Evolutionary conservation across 92 coral and sea anemone species (phyloP).

Genomic region (Zoanthus sociatus): DNA sequence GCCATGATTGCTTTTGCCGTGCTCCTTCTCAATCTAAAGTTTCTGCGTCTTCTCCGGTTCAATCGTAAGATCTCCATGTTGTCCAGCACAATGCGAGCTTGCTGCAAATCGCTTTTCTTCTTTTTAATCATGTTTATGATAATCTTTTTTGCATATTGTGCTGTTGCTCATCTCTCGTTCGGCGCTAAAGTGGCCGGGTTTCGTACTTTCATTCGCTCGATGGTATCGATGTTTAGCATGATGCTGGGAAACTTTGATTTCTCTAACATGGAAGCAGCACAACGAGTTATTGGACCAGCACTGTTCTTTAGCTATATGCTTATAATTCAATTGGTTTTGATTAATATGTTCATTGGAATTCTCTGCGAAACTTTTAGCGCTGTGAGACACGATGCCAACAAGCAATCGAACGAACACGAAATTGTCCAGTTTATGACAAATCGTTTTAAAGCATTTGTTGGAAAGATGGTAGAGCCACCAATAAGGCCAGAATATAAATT

Average conservation of each 20-base stretch:
- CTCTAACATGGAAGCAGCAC: slow-evolving; percentile 64
- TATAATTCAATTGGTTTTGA: slow-evolving; percentile 77
- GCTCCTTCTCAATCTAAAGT: slow-evolving; percentile 81
- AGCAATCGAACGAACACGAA: slow-evolving; percentile 92
- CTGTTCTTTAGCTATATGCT: slow-evolving; percentile 88
- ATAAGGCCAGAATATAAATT: slow-evolving; percentile 85
- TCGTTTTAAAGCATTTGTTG: slow-evolving; percentile 75
- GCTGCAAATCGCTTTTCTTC: slow-evolving; percentile 63
- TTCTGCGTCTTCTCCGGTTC: slow-evolving; percentile 86
- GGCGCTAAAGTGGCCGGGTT: slow-evolving; percentile 73
- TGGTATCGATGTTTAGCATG: slow-evolving; percentile 86
- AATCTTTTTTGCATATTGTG: slow-evolving; percentile 75
- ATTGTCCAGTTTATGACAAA: slow-evolving; percentile 85
- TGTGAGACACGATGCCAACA: slow-evolving; percentile 79
- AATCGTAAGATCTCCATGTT: slow-evolving; percentile 88
- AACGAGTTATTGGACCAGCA: slow-evolving; percentile 73
- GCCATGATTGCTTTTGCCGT: slow-evolving; percentile 73
- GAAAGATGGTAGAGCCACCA: slow-evolving; percentile 72
- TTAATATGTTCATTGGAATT: slow-evolving; percentile 91
- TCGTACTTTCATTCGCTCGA: slow-evolving; percentile 81
- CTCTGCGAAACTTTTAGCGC: slow-evolving; percentile 80
- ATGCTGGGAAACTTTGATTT: slow-evolving; percentile 85
- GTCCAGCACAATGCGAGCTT: slow-evolving; percentile 70
- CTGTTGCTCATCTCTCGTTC: slow-evolving; percentile 66
- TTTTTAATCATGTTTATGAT: slow-evolving; percentile 80